Evolutionary conservation across 2,888 invertebrate species (phyloP), one percentile per base, ranked within the genome.

Genomic region (Drosophila meridiana): DNA sequence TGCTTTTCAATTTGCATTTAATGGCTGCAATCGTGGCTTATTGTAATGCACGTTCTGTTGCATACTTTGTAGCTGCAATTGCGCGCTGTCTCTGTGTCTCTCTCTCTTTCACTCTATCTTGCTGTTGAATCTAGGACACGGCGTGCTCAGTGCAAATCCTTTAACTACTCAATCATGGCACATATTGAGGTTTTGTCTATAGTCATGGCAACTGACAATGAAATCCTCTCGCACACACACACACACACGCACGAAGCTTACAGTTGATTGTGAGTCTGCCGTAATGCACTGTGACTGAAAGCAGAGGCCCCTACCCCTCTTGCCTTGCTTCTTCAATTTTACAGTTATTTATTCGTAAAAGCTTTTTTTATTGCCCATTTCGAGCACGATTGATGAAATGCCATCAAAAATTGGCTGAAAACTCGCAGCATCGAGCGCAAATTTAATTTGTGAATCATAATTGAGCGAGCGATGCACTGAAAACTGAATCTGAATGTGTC

Each of bases 391-490:
- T 68, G 71, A 80, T 77, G 73, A 64, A 80, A 79, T 82, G 71
- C 82, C 83, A 71, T 71, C 71, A 72, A 68, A 68, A 68, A 65
- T 68, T 61, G 61, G 28, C 56, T 63, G 57, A 85, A 80, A 76
- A 73, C 67, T 74, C 67, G n/a, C 42, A 68, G 72, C 68, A 66
- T 76, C 68, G 57, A 64, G 61, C 65, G 73, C 72, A 82, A 87
- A 85, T 87, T 82, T 82, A 86, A 86, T 87, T 86, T 83, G 69
- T 57, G 59, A 69, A 73, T 69, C 60, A 82, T 80, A 87, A 85
- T 87, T 85, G 88, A 70, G 73, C 45, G 53, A 71, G 72, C 42
- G 50, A 55, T 75, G 57, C 72, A 72, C 64, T 55, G 62, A 36
- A 55, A 47, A 61, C n/a, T 42, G 28, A 56, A 47, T 61, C 20